These are phyloP conservation scores for Drosophila yooni DNA, from an alignment of 2,888 invertebrate species.

Conservation along the genomic window DNA sequence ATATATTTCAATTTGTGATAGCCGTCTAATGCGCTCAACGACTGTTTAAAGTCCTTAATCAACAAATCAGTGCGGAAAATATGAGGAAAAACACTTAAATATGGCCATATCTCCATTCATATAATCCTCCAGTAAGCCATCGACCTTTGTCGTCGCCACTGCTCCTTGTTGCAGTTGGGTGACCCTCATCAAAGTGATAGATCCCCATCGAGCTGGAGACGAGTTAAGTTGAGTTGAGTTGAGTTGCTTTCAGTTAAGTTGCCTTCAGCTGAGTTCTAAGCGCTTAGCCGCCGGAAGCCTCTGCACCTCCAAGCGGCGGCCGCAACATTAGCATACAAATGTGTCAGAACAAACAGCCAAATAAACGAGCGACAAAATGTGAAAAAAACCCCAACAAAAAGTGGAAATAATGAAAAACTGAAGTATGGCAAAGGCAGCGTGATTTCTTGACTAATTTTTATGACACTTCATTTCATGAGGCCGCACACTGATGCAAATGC, in stretches of 20 bases:
- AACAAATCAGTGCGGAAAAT: conserved; percentile 27
- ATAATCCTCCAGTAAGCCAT: conserved; percentile 53
- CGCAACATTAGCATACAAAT: conserved; percentile 78
- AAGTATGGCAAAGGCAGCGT: conserved; percentile 53
- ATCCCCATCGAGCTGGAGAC: conserved; percentile 58
- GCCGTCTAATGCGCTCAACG: conserved; percentile 34
- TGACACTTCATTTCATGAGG: conserved; percentile 78
- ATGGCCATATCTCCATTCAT: conserved; percentile 46
- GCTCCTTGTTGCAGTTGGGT: conserved; percentile 11
- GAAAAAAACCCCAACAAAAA: conserved; percentile 10
- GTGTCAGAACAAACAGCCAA: conserved; percentile 78
- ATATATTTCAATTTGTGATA: conserved; percentile 55
- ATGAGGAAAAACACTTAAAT: conserved; percentile 40
- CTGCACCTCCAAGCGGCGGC: conserved; percentile 52
- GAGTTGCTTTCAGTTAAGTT: conserved; percentile 22
- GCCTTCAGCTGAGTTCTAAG: conserved; percentile 52
- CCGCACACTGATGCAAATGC: conserved; percentile 16
- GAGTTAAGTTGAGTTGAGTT: conserved; percentile 30
- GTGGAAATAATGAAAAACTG: conserved; percentile 17
- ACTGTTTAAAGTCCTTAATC: conserved; percentile 53
- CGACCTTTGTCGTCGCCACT: conserved; percentile 41
- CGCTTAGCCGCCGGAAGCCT: conserved; percentile 72
- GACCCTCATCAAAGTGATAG: conserved; percentile 77
- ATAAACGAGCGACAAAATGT: conserved; percentile 52
- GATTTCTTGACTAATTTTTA: conserved; percentile 80